phyloP scores from a whole-genome alignment of 1,140 invertebrate species.

The Drosophila asahinai region DNA sequence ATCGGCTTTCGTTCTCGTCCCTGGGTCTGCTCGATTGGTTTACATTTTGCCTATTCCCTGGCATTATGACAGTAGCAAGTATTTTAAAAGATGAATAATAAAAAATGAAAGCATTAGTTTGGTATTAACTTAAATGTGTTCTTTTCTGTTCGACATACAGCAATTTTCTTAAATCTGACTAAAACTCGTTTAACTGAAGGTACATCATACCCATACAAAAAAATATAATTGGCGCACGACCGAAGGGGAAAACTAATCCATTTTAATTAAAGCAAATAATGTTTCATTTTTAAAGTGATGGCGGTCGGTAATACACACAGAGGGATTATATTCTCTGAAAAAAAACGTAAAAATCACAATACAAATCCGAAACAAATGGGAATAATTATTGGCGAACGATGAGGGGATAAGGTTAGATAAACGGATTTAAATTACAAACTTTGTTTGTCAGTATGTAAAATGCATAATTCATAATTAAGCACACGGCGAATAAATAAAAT shows the following conservation, averaged over 20 bases:
- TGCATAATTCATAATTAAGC: constrained; percentile 75
- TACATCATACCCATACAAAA: background rate
- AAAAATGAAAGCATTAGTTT: background rate
- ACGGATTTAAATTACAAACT: constrained; percentile 70
- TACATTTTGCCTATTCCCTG: constrained; percentile 13
- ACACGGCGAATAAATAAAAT: constrained; percentile 73
- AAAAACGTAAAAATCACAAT: constrained; percentile 16
- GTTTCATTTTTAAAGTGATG: constrained; percentile 66
- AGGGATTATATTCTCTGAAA: constrained; percentile 46
- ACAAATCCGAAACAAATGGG: constrained; percentile 54
- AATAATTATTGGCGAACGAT: constrained; percentile 42
- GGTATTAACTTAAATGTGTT: background rate
- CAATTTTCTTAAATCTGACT: background rate
- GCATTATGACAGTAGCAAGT: constrained; percentile 1
- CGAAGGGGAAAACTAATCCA: constrained; percentile 62
- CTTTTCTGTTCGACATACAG: background rate
- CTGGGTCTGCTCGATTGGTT: constrained; percentile 28
- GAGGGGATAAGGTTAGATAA: constrained; percentile 61
- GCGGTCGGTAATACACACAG: constrained; percentile 43
- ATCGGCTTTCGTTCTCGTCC: constrained; percentile 18
- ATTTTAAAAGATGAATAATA: constrained; percentile 1
- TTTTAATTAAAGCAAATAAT: constrained; percentile 82
- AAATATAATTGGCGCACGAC: constrained; percentile 51
- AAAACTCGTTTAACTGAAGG: background rate
- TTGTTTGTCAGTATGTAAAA: constrained; percentile 39